Percentiles rank a stretch among this genome's conserved stretches.
Evolutionary conservation across 2,113 vertebrate species (phyloP).

Genomic region (Budorcas taxicolor): DNA sequence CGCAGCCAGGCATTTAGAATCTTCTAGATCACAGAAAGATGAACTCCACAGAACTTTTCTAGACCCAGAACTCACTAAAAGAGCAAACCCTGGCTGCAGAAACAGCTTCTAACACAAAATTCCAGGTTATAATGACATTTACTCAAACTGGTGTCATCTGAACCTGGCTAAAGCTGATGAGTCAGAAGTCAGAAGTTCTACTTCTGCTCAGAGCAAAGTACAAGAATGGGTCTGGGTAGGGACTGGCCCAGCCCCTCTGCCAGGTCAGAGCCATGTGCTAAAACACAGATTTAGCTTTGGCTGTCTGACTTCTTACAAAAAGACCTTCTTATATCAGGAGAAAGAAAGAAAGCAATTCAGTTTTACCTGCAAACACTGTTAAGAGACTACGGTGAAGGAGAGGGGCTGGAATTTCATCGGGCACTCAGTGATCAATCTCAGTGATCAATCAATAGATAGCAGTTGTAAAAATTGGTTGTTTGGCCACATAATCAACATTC

Average conservation of each 20-base stretch:
- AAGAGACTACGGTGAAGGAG: neutral
- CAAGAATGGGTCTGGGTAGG: neutral
- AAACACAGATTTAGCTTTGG: neutral
- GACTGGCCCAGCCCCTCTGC: neutral
- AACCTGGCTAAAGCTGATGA: neutral
- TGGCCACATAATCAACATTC: constrained; percentile 45
- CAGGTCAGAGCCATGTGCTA: too few relatives aligned
- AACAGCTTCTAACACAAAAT: neutral
- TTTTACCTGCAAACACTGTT: neutral
- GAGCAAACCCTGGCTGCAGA: neutral
- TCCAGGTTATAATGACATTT: neutral
- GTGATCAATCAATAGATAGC: constrained; percentile 42
- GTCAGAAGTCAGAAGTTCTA: neutral
- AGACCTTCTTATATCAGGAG: neutral
- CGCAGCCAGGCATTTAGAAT: neutral
- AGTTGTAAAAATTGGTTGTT: constrained; percentile 35
- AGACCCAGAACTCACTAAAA: neutral
- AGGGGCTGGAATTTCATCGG: neutral
- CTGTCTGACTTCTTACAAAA: neutral
- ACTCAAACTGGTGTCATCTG: neutral
- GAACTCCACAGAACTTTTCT: neutral
- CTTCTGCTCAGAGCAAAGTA: neutral
- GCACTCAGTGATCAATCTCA: constrained; percentile 24
- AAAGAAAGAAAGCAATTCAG: neutral
- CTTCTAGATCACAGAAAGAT: neutral